Percentiles rank a stretch among this genome's conserved stretches.
Conservation (phyloP, 2,888 invertebrate genomes). For the Protonemura montana region DNA sequence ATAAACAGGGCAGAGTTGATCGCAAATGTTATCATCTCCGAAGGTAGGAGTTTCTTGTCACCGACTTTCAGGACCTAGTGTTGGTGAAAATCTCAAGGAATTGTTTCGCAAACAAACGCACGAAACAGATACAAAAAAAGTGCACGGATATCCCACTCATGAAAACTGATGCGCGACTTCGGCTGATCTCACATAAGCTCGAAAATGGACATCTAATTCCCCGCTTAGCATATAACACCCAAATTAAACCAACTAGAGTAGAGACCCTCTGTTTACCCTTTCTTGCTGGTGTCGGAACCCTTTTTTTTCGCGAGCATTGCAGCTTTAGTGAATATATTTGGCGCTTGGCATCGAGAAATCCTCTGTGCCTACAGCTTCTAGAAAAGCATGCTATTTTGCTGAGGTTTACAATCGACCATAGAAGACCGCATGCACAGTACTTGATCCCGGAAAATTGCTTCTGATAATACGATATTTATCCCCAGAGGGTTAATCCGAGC, state of each 20-base stretch:
- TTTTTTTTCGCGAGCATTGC: background rate
- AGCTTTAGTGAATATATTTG: background rate
- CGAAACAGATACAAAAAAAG: background rate
- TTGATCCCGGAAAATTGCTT: conserved; percentile 16
- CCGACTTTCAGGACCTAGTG: background rate
- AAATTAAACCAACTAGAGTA: conserved; percentile 7
- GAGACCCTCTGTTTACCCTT: conserved; percentile 10
- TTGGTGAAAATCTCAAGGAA: too few relatives aligned
- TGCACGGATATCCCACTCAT: background rate
- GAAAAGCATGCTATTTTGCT: background rate
- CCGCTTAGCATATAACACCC: background rate
- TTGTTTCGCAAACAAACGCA: background rate
- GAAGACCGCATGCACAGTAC: background rate
- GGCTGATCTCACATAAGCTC: background rate
- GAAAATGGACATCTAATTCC: background rate
- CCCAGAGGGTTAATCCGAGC: conserved; percentile 14
- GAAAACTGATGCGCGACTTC: background rate
- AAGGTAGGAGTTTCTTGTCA: background rate
- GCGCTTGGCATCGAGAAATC: background rate
- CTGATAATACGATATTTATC: conserved; percentile 24
- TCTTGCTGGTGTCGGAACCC: conserved; percentile 7
- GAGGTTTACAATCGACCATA: conserved; percentile 1
- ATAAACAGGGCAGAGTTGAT: background rate
- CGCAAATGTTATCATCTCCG: background rate
- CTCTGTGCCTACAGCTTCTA: background rate